Conservation (phyloP, 2,113 vertebrate species). For the Melanerpes formicivorus region DNA sequence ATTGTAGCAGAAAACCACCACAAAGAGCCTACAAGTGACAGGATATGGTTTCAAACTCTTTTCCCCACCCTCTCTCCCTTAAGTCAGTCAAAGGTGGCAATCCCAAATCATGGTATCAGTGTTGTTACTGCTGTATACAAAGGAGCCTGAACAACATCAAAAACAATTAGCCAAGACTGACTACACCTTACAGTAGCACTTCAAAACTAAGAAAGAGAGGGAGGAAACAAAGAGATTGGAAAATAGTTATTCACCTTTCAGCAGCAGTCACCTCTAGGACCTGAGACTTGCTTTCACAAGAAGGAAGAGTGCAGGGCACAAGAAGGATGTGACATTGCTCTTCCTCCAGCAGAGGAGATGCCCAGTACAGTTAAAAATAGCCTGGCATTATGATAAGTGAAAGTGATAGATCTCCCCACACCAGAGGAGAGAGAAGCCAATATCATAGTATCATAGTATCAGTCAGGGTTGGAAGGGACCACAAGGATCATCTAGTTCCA, state of each 20-base stretch:
- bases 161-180: background rate
- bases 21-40: background rate
- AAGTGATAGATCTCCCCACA: background rate
- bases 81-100: background rate
- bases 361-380: background rate
- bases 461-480: no score
- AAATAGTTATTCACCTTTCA: background rate
- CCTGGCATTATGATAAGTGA: background rate
- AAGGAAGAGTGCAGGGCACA: background rate
- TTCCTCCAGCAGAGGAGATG: background rate
- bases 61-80: background rate
- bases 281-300: background rate
- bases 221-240: rapidly evolving
- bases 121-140: background rate
- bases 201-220: background rate
- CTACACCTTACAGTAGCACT: background rate
- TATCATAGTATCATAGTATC: no score
- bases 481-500: no score
- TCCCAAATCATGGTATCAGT: background rate
- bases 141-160: background rate
- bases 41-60: background rate
- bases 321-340: rapidly evolving
- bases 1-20: background rate
- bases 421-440: background rate
- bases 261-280: background rate